These are phyloP conservation scores for Tetraneura akinire DNA, from an alignment of 1,140 invertebrate genomes.

Conservation along the genomic window DNA sequence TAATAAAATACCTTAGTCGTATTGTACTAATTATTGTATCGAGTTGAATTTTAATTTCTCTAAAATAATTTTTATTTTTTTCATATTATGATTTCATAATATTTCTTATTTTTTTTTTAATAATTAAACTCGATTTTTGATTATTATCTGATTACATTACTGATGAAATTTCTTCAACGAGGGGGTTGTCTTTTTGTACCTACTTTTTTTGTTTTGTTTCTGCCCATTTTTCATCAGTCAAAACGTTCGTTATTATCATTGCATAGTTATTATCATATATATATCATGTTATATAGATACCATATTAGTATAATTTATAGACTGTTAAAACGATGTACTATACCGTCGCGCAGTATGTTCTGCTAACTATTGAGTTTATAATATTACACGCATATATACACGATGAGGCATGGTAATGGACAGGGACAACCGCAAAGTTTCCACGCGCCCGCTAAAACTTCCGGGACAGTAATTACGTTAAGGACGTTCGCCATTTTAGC, in stretches of 20 bases:
- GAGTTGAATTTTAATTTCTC: too few relatives aligned
- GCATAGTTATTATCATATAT: background rate
- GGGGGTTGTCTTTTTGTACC: too few relatives aligned
- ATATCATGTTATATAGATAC: too few relatives aligned
- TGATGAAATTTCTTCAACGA: too few relatives aligned
- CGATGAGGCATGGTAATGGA: slow-evolving; percentile 5
- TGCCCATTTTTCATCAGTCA: too few relatives aligned
- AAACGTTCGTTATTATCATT: background rate
- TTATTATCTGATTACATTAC: too few relatives aligned
- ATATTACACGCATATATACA: slow-evolving; percentile 20
- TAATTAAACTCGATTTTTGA: too few relatives aligned
- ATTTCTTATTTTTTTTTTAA: too few relatives aligned
- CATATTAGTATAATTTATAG: background rate
- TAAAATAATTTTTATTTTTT: too few relatives aligned
- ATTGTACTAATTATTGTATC: too few relatives aligned
- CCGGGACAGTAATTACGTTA: slow-evolving; percentile 32
- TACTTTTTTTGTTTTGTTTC: background rate
- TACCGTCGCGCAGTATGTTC: background rate
- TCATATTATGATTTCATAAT: too few relatives aligned
- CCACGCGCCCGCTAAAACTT: slow-evolving; percentile 10
- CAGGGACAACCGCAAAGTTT: slow-evolving; percentile 4
- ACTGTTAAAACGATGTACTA: background rate
- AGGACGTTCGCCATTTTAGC: slow-evolving; percentile 22
- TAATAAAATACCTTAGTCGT: too few relatives aligned
- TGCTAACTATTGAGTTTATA: background rate